Evolutionary conservation across 2,113 vertebrate genomes (phyloP).

Genomic region (Epinephelus fuscoguttatus): DNA sequence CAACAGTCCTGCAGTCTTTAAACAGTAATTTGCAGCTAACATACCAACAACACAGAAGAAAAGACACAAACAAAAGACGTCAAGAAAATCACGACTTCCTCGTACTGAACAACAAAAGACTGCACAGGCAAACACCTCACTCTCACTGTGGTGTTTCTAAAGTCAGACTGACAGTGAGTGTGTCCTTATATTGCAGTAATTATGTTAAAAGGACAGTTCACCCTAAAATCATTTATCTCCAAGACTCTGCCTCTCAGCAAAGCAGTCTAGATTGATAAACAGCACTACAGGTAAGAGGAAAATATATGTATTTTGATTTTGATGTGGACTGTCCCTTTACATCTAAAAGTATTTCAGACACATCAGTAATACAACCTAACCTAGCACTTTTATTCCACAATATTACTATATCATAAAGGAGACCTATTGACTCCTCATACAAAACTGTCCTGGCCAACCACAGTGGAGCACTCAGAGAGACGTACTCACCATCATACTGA

Average conservation of each 20-base stretch:
- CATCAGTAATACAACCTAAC: not conserved
- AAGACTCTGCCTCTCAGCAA: too few relatives aligned
- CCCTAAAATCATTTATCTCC: too few relatives aligned
- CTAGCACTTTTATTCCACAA: not conserved
- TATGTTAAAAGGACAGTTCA: not conserved
- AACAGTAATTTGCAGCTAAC: not conserved
- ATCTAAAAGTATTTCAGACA: not conserved
- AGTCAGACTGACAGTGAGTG: not conserved
- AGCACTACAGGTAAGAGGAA: too few relatives aligned
- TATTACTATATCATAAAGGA: not conserved
- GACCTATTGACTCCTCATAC: not conserved
- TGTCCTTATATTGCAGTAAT: not conserved
- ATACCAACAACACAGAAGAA: not conserved
- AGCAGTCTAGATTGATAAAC: too few relatives aligned
- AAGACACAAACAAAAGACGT: not conserved
- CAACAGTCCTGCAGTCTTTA: not conserved
- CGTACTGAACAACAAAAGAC: not conserved
- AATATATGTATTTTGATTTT: too few relatives aligned
- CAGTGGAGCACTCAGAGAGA: not conserved
- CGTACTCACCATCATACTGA: slow-evolving; percentile 95
- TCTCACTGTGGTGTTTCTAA: not conserved
- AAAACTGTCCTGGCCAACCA: not conserved
- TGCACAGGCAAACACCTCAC: not conserved
- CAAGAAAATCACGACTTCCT: slow-evolving; percentile 22
- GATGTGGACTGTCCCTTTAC: too few relatives aligned